Percentiles rank a stretch among this genome's conserved stretches.
These are phyloP conservation scores for Lottia scabra DNA, from an alignment of 2,888 invertebrate species.

Conservation along the genomic window DNA sequence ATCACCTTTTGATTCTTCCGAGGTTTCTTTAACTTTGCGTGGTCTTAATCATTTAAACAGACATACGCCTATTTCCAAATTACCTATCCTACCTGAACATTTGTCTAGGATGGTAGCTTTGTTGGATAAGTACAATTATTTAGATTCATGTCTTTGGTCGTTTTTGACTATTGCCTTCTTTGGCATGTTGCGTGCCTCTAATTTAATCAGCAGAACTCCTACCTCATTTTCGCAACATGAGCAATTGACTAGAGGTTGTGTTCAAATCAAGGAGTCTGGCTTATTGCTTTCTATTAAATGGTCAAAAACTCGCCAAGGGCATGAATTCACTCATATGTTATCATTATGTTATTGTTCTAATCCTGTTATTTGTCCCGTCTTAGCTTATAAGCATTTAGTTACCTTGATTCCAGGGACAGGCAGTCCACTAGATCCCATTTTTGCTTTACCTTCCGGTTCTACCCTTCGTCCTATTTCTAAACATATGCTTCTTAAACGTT, in stretches of 20 bases:
- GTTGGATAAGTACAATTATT: neutral
- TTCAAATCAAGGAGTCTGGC: neutral
- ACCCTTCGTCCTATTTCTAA: neutral
- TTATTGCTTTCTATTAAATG: neutral
- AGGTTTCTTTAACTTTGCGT: neutral
- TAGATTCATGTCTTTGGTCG: neutral
- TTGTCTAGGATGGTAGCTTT: neutral
- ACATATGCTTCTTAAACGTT: neutral
- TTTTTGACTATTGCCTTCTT: neutral
- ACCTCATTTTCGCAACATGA: too few species aligned
- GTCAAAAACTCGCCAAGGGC: neutral
- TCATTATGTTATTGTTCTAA: too few species aligned
- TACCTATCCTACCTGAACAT: neutral
- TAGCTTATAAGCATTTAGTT: slow-evolving; percentile 1
- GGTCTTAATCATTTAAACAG: neutral
- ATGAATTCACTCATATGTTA: neutral
- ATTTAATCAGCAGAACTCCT: neutral
- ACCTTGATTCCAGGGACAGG: neutral
- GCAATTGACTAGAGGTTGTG: neutral
- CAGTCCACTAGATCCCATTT: neutral
- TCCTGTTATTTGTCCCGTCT: neutral
- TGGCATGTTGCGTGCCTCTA: neutral
- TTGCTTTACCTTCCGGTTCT: neutral
- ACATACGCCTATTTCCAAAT: neutral
- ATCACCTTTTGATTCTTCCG: neutral